phyloP scores from a whole-genome alignment of 2,888 invertebrate species.

The Synanthedon tipuliformis region DNA sequence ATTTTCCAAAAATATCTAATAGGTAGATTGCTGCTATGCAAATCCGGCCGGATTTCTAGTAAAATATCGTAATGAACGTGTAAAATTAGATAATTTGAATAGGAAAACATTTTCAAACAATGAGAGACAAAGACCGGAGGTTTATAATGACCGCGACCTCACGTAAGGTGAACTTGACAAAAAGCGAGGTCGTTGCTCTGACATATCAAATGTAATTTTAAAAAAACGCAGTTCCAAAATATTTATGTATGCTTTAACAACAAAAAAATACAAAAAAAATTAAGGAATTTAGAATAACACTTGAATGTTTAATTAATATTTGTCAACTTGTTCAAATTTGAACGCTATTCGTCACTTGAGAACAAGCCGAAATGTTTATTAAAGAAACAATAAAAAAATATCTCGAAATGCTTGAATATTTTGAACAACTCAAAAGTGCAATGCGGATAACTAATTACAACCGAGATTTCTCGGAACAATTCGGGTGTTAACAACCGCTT shows the following conservation, averaged over 20 bases:
- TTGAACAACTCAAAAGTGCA: slow-evolving; percentile 8
- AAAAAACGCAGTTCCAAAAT: too few relatives aligned
- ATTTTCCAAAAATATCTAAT: too few relatives aligned
- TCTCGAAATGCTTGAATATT: slow-evolving; percentile 7
- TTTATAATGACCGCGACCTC: slow-evolving; percentile 5
- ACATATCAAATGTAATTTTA: neutral
- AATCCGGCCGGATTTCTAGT: too few relatives aligned
- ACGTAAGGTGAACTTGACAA: slow-evolving; percentile 5
- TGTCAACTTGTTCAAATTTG: slow-evolving; percentile 12
- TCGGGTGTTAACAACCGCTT: slow-evolving; percentile 22
- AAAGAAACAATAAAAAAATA: slow-evolving; percentile 13
- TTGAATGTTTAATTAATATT: slow-evolving; percentile 8
- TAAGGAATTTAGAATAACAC: neutral
- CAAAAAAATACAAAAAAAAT: too few relatives aligned
- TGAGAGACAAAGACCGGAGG: slow-evolving; percentile 5
- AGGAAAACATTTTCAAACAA: slow-evolving; percentile 6
- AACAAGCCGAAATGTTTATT: slow-evolving; percentile 16
- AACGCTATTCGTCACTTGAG: slow-evolving; percentile 19
- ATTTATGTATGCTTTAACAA: too few relatives aligned
- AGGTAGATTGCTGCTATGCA: too few relatives aligned
- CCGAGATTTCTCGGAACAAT: slow-evolving; percentile 29
- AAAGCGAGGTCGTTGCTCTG: slow-evolving; percentile 5
- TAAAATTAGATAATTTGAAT: neutral
- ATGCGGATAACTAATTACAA: slow-evolving; percentile 16
- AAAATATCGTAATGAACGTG: too few relatives aligned